Evolutionary conservation across 2,888 invertebrate genomes (phyloP), one percentile per base, ranked within the genome.

Genomic region (Yponomeuta plumbellus): DNA sequence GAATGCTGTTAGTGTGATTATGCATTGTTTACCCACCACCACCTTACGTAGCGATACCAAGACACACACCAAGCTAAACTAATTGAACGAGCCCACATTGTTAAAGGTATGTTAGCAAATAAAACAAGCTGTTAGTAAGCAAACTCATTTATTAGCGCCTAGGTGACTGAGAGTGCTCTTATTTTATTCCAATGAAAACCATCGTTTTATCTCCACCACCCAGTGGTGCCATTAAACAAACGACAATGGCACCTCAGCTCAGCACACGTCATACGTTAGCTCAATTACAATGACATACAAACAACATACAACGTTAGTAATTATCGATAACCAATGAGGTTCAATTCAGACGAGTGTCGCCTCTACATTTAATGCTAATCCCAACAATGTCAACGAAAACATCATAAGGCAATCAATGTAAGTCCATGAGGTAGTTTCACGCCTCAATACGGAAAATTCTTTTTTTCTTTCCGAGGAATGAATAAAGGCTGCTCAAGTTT

Each of bases 51-150:
- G 21, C 22, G 58, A 58, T 58, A n/a, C 58, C 34, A 34, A 10
- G 34, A 21, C 8, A 11, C 6, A 20, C 22, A 22, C n/a, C 58
- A 17, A 13, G 21, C 22, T 34, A 8, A 6, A 22, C 3, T 20
- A 58, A 11, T n/a, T 21, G 34, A 34, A 23, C 13, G 23, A 61
- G 6, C 61, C 61, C 26, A 34, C 75, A 44, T 52, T 52, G 17
- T 17, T 5, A 13, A 17, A 52, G 44, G 44, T 13, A 17, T 63
- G 71, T 72, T 71, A 79, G 74, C 74, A 71, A 84, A 83, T 84
- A 73, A 84, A 84, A 84, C 83, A 70, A 84, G 83, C 83, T 67
- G 81, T 84, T 84, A 84, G 80, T 80, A 73, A 11, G 74, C 69
- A 69, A 70, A 72, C 61, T 84, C 83, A 83, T 83, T 83, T 17